Base-by-base conservation (phyloP, 2,113 vertebrate species). In the Suncus etruscus region DNA sequence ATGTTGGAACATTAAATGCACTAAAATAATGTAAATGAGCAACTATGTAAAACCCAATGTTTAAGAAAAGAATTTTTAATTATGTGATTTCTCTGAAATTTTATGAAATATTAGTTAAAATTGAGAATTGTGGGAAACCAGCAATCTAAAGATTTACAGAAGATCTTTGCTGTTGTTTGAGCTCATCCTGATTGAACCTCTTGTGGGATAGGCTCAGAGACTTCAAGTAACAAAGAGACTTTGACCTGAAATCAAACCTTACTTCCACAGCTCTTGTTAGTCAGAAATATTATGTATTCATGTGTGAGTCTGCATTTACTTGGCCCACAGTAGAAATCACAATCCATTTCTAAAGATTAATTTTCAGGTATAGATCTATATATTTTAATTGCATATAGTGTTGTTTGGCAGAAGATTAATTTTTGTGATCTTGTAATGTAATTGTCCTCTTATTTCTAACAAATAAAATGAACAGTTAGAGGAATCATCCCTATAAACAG, bases 381-480 rank as follows among this genome's bases (percentile, higher is more conserved):
- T 76, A 58, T 86, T 95, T 78, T 69, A 92, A 92, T 63, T 90
- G 58, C 3, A 61, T 73, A 32, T 78, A 15, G 39, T 82, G 18
- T 32, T 81, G 24, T 48, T 94, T 61, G 86, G 63, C 92, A 16
- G 74, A 91, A 70, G 81, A 89, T 76, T 74, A 72, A 87, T 83
- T 86, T 39, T 54, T 7, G 1, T 63, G 32, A 50, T 54, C 77
- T 31, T 74, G 32, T 24, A 88, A 75, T 27, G 27, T 65, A 90
- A 88, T 61, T 94, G 76, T 76, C 32, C 48, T 83, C 29, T 87
- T 72, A 78, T 84, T 92, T 75, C 83, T 92, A 66, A 74, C 39
- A 86, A 73, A 74, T 32, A 93, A 87, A 90, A 84, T 45, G 29
- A 16, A 32, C 27, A 31, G 31, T 51, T 65, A 31, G 66, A 90